These are phyloP conservation scores for Pteronotus mesoamericanus DNA, from an alignment of 2,797 vertebrate genomes.

Conservation along the genomic window DNA sequence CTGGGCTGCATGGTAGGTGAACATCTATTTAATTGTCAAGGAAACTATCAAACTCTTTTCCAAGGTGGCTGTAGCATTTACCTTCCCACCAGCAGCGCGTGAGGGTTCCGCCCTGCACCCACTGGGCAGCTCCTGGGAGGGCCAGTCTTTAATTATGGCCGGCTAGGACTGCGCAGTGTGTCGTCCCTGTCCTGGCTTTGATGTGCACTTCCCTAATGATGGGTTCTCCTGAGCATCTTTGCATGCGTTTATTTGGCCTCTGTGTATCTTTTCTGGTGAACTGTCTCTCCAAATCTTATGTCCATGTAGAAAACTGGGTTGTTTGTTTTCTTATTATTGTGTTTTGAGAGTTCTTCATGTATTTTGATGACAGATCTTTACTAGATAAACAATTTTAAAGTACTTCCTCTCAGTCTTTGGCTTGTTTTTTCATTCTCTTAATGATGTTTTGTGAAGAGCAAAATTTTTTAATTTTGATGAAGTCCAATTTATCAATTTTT, in stretches of 20 bases:
- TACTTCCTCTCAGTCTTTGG: not conserved
- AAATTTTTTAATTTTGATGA: not conserved
- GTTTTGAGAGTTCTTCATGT: not conserved
- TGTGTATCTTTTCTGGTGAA: not conserved
- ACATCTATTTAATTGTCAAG: not conserved
- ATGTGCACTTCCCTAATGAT: not conserved
- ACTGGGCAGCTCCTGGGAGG: accelerated
- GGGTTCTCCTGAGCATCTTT: not conserved
- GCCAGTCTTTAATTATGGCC: not conserved
- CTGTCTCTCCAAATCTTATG: not conserved
- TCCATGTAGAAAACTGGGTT: not conserved
- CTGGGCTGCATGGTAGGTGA: not conserved
- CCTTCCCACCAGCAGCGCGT: not conserved
- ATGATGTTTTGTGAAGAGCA: not conserved
- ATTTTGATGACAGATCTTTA: not conserved
- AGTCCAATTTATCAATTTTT: not conserved
- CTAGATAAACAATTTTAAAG: not conserved
- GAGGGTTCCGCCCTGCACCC: not conserved
- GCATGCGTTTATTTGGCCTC: not conserved
- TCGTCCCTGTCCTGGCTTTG: not conserved
- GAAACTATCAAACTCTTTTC: not conserved
- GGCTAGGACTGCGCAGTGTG: accelerated
- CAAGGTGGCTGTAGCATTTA: not conserved
- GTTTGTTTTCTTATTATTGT: not conserved
- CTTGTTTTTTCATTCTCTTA: not conserved